phyloP scores from a whole-genome alignment of 2,888 invertebrate species.

The Xanthia icteritia region DNA sequence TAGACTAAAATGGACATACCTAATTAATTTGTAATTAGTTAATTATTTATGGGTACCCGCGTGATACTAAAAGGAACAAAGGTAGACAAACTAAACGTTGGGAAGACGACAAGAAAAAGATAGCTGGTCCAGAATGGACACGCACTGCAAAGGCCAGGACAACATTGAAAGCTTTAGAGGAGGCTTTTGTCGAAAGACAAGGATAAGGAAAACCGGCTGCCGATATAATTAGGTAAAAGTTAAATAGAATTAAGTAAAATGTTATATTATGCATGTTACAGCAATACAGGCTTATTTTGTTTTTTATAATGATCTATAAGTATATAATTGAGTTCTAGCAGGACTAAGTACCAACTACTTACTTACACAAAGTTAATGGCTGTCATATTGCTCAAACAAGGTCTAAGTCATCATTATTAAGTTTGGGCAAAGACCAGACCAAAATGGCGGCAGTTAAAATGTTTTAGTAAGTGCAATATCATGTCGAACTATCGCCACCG shows the following conservation, averaged over 20 bases:
- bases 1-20: background rate
- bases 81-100: too few relatives aligned
- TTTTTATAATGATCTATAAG: background rate
- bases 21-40: background rate
- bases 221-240: too few relatives aligned
- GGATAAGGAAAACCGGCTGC: too few relatives aligned
- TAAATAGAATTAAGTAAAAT: too few relatives aligned
- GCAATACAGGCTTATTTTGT: too few relatives aligned
- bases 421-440: slow-evolving; percentile 34
- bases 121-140: too few relatives aligned
- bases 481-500: slow-evolving; percentile 74
- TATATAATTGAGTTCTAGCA: background rate
- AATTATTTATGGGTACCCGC: background rate
- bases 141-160: too few relatives aligned
- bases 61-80: too few relatives aligned
- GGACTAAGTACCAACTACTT: background rate
- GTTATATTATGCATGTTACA: too few relatives aligned
- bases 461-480: slow-evolving; percentile 72
- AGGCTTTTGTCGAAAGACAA: too few relatives aligned
- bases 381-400: slow-evolving; percentile 13
- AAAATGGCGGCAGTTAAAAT: slow-evolving; percentile 58
- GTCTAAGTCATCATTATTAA: slow-evolving; percentile 14
- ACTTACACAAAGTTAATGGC: slow-evolving; percentile 10
- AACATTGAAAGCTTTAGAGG: too few relatives aligned
- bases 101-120: too few relatives aligned